Percentiles rank a stretch among this genome's conserved stretches.
Evolutionary conservation across 2,888 invertebrate genomes (phyloP).

Genomic region (Monoplex corrugatus): DNA sequence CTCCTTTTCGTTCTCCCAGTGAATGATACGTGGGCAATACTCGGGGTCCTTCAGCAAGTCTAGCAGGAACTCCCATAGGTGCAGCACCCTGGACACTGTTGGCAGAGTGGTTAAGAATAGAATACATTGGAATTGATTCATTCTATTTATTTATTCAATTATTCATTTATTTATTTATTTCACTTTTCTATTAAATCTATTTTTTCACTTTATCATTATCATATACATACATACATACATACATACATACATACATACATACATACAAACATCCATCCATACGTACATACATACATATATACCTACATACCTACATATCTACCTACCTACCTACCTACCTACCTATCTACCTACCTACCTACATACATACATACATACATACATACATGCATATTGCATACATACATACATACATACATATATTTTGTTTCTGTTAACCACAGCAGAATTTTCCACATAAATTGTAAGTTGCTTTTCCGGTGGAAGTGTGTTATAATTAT

Average conservation of each 20-base stretch:
- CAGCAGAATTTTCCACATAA: too few species aligned
- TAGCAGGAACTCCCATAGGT: constrained; percentile 92
- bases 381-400: neutral
- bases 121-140: neutral
- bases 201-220: neutral
- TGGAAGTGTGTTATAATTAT: too few species aligned
- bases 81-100: constrained; percentile 77
- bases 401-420: too few species aligned
- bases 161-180: neutral
- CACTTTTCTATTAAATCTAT: neutral
- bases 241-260: neutral
- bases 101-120: neutral
- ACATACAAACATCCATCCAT: neutral
- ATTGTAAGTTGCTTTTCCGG: too few species aligned
- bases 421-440: too few species aligned
- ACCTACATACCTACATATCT: constrained; percentile 4
- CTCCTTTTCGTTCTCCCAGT: constrained; percentile 92
- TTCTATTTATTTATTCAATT: neutral
- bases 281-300: neutral
- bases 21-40: constrained; percentile 91
- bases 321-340: neutral
- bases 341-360: neutral
- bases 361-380: constrained; percentile 24
- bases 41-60: constrained; percentile 89
- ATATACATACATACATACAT: constrained; percentile 19